A percentile compares a stretch with the other conserved stretches of the same genome.
These are phyloP conservation scores for Drosophila dives DNA, from an alignment of 2,888 invertebrate genomes.

Conservation along the genomic window DNA sequence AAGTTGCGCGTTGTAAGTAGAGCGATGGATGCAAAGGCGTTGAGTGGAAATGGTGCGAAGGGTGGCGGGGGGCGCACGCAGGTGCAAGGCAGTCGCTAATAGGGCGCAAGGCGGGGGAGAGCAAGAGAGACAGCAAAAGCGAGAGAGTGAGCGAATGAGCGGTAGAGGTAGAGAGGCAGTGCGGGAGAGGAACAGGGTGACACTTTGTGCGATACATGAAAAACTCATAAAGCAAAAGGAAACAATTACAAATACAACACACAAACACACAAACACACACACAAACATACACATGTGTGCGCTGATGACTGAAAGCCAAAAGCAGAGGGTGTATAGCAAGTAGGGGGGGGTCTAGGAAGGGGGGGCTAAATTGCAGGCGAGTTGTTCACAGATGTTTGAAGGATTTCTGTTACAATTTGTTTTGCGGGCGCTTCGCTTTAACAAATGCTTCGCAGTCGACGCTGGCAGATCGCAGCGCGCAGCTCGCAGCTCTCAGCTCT, in stretches of 20 bases:
- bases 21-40: background rate
- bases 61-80: constrained; percentile 14
- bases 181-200: constrained; percentile 46
- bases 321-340: constrained; percentile 3
- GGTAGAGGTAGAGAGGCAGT: background rate
- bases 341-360: background rate
- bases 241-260: constrained; percentile 73
- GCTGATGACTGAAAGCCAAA: constrained; percentile 16
- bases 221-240: constrained; percentile 80
- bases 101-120: constrained; percentile 1
- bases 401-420: constrained; percentile 78
- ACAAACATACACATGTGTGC: background rate
- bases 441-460: constrained; percentile 39
- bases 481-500: background rate
- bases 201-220: constrained; percentile 72
- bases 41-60: background rate
- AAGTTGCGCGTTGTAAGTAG: constrained; percentile 45
- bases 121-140: background rate
- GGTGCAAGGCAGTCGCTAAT: constrained; percentile 42
- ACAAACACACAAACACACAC: constrained; percentile 9
- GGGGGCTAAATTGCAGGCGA: constrained; percentile 24
- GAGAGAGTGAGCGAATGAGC: constrained; percentile 3
- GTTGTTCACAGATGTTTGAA: constrained; percentile 73
- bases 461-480: background rate
- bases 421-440: constrained; percentile 61